Evolutionary conservation across 37 sponge, comb jelly and placozoan genomes (phyloP), one percentile per base, ranked within the genome.

Genomic region (Dysidea cf. avara): DNA sequence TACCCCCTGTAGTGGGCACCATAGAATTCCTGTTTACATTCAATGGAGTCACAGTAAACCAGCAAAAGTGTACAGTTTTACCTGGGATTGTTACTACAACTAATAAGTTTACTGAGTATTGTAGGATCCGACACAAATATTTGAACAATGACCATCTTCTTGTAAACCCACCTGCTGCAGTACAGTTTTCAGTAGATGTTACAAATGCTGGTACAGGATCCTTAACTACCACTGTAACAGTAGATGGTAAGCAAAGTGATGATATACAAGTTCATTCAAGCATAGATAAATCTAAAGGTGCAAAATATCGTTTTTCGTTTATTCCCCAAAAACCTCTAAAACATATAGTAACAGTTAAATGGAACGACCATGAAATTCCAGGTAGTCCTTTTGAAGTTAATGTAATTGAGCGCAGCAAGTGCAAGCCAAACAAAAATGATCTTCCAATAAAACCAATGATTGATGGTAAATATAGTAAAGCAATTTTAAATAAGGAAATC

Each of bases 301-400:
- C 61, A 22, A 33, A 65, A 16, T n/a, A 28, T n/a, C 79, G 35
- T 36, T 55, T 82, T 28, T 60, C 70, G 38, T 67, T 86, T 43
- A 72, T 66, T 40, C 73, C 86, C 25, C 73, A 74, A 2, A 12
- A 55, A 7, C 75, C 82, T 28, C 87, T 87, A 20, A 66, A 72
- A 14, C 79, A 91, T 56, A 43, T 49, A 4, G 64, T 86, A 1
- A 64, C 59, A 7, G 66, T 86, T 17, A 64, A 53, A 11, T 86
- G 78, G 72, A 75, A 60, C 0, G 76, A 52, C 0, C 40, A 33
- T 16, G 56, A 65, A 1, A 74, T 94, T 17, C 83, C 87, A 21
- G 80, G 77, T 2, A 86, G 90, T 65, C 95, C 95, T 3, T 94
- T 90, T 50, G 36, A 69, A 28, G 70, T 86, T 0, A 82, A 79